phyloP scores from a whole-genome alignment of 2,797 vertebrate genomes.

The Eurystomus glaucurus region DNA sequence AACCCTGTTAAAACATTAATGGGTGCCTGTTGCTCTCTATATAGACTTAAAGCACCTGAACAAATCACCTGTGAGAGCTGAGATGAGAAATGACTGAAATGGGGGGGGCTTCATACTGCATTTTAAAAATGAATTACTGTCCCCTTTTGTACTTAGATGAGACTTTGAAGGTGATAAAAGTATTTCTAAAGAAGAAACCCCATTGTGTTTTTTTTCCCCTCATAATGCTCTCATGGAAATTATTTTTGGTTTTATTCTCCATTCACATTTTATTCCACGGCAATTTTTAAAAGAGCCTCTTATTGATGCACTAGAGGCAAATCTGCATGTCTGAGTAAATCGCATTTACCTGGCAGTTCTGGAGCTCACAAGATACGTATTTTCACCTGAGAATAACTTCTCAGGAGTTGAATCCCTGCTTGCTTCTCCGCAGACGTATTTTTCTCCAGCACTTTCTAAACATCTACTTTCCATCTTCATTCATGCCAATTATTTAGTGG shows the following conservation, averaged over 20 bases:
- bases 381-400: neutral
- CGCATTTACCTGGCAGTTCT: neutral
- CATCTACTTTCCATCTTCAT: neutral
- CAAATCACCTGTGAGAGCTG: neutral
- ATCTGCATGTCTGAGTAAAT: neutral
- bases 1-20: neutral
- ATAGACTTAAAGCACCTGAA: neutral
- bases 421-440: neutral
- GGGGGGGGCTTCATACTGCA: neutral
- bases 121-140: neutral
- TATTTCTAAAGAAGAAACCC: neutral
- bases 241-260: neutral
- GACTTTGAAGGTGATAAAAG: neutral
- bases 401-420: neutral
- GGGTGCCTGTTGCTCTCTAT: neutral
- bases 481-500: accelerated
- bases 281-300: neutral
- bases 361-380: neutral
- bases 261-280: neutral
- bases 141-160: neutral
- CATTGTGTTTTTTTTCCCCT: neutral
- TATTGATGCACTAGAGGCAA: neutral
- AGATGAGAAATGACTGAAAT: neutral
- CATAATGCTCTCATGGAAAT: neutral
- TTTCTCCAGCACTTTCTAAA: neutral